Evolutionary conservation across 2,888 invertebrate genomes (phyloP).

Genomic region (Apantesis nais): DNA sequence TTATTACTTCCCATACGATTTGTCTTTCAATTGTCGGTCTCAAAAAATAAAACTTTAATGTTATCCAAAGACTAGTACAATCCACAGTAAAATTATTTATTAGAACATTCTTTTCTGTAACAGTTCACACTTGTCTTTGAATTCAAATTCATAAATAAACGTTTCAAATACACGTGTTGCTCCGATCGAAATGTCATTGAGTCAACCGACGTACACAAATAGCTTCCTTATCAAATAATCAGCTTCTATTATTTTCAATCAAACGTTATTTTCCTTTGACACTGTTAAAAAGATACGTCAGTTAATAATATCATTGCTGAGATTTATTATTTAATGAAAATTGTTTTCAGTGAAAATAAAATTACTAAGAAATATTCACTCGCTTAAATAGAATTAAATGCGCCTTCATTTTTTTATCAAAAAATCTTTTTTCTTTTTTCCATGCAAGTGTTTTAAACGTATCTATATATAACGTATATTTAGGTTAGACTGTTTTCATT

Average conservation of each 20-base stretch:
- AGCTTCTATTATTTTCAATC: constrained; percentile 13
- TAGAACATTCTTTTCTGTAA: neutral
- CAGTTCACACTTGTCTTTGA: neutral
- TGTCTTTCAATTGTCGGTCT: too few relatives aligned
- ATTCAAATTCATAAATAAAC: neutral
- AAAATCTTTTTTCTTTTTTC: too few relatives aligned
- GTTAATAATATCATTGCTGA: neutral
- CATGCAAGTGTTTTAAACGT: too few relatives aligned
- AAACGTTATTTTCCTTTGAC: neutral
- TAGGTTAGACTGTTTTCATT: too few relatives aligned
- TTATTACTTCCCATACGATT: too few relatives aligned
- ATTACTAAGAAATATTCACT: neutral
- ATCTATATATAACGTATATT: too few relatives aligned
- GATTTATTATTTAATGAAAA: neutral
- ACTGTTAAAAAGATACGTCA: neutral
- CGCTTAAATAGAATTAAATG: too few relatives aligned
- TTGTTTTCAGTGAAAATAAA: neutral
- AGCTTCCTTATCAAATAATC: constrained; percentile 5
- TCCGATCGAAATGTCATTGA: neutral
- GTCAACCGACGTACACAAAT: constrained; percentile 11
- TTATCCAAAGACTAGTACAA: neutral
- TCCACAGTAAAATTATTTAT: neutral
- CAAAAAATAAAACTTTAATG: too few relatives aligned
- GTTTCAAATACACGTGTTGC: constrained; percentile 8
- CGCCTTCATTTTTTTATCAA: neutral